phyloP scores from a whole-genome alignment of 1,140 invertebrate species.

The Littorina saxatilis region DNA sequence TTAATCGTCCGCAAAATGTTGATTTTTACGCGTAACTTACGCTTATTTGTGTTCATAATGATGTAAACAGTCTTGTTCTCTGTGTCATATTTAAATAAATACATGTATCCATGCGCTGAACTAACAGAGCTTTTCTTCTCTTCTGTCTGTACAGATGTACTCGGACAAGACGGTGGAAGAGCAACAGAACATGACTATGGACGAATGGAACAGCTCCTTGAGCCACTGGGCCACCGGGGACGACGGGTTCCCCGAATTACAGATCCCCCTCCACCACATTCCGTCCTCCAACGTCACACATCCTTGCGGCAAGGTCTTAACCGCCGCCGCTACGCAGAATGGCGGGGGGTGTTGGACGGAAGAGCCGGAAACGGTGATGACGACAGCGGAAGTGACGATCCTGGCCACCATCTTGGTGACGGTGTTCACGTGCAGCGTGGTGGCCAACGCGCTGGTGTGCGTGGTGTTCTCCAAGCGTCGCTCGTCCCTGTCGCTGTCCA shows the following conservation, averaged over 20 bases:
- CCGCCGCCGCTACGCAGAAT: not conserved
- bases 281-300: not conserved
- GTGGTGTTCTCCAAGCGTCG: conserved; percentile 80
- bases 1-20: no score
- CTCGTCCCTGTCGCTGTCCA: conserved; percentile 80
- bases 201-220: not conserved
- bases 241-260: not conserved
- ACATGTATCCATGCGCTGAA: not conserved
- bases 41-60: not conserved
- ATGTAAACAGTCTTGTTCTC: not conserved
- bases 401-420: conserved; percentile 53
- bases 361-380: not conserved
- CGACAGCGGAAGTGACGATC: conserved; percentile 44
- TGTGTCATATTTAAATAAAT: no score
- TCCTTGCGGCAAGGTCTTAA: not conserved
- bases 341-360: not conserved
- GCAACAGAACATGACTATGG: not conserved
- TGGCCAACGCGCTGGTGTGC: conserved; percentile 79
- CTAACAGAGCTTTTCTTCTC: not conserved
- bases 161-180: not conserved
- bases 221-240: not conserved
- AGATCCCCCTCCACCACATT: not conserved
- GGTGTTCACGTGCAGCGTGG: conserved; percentile 73
- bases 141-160: not conserved
- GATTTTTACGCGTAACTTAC: no score